phyloP scores from a whole-genome alignment of 2,888 invertebrate genomes.

The Vanessa cardui region DNA sequence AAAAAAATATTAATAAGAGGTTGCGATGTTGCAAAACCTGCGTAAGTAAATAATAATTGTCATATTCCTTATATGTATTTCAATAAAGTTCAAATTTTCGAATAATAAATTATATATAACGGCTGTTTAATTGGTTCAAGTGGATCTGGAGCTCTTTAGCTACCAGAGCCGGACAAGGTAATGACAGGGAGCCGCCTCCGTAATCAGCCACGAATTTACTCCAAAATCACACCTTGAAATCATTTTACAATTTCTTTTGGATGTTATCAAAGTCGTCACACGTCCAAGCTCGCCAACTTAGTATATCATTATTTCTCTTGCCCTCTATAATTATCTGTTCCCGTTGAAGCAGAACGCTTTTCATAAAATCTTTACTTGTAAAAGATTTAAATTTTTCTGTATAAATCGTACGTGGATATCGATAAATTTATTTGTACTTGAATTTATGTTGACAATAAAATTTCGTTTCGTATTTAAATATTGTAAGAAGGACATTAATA shows the following conservation, averaged over 20 bases:
- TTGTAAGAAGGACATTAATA: too few species aligned
- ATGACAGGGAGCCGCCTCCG: constrained; percentile 72
- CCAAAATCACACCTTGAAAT: constrained; percentile 71
- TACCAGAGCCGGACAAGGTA: constrained; percentile 58
- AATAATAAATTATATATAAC: constrained; percentile 32
- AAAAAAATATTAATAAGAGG: background rate
- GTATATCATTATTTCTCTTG: constrained; percentile 69
- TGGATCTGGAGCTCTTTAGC: constrained; percentile 60
- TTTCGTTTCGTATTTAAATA: too few species aligned
- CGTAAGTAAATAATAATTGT: constrained; percentile 20
- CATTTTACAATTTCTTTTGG: constrained; percentile 68
- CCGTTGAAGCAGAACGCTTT: constrained; percentile 46
- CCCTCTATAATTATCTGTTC: constrained; percentile 67
- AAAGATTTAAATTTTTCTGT: constrained; percentile 28
- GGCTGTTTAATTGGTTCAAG: constrained; percentile 39
- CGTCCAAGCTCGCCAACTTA: constrained; percentile 62
- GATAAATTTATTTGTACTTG: background rate
- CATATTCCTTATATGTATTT: constrained; percentile 24
- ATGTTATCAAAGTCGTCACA: constrained; percentile 68
- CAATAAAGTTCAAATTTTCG: constrained; percentile 13
- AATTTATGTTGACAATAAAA: background rate
- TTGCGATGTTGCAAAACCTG: constrained; percentile 1
- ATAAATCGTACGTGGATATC: constrained; percentile 8
- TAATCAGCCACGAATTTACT: constrained; percentile 73
- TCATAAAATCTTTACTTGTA: constrained; percentile 17